Base-by-base conservation (phyloP, 2,113 vertebrate genomes). In the Numenius arquata region DNA sequence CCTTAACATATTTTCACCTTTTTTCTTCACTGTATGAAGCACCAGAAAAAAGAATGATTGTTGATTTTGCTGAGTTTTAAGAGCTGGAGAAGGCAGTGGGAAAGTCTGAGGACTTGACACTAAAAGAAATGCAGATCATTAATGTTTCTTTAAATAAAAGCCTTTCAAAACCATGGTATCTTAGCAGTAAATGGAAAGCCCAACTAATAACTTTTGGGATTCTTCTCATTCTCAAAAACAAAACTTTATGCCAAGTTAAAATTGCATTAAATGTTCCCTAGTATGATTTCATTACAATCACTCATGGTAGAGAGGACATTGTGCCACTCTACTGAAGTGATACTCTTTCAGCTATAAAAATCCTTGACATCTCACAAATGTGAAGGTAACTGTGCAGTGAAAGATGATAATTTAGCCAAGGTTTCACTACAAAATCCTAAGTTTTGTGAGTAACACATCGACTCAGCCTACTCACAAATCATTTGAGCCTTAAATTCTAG, bases 1-100 rank as follows among this genome's bases (percentile, higher is more conserved):
- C 84, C 68, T 74, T 94, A 73, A 62, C 27, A 32, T 67, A 84
- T 59, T 97, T 95, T 85, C 52, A 78, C 82, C 59, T 68, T 88
- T 68, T 88, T 94, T 75, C 34, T 78, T 93, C 16, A 18, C 21
- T 40, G 29, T 50, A 74, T 55, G 41, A 94, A 83, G 59, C 47
- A 80, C 27, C 17, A 53, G 47, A 30, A 56, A 48, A 85, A 73
- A 77, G 38, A 59, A 67, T 4, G 15, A 41, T 17, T 50, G 55
- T 71, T 79, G 62, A 66, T 85, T 74, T 77, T 90, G 32, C 70
- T 84, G 14, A 66, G 27, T 41, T 94, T 73, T 89, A 79, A 86
- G 67, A 82, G 36, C n/a, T 91, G 55, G 63, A 83, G 36, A 52
- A 8, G 82, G 41, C 53, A 80, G 15, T 40, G 36, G 62, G 50